Conservation (phyloP, 2,797 vertebrate genomes). For the Sebastes diploproa region DNA sequence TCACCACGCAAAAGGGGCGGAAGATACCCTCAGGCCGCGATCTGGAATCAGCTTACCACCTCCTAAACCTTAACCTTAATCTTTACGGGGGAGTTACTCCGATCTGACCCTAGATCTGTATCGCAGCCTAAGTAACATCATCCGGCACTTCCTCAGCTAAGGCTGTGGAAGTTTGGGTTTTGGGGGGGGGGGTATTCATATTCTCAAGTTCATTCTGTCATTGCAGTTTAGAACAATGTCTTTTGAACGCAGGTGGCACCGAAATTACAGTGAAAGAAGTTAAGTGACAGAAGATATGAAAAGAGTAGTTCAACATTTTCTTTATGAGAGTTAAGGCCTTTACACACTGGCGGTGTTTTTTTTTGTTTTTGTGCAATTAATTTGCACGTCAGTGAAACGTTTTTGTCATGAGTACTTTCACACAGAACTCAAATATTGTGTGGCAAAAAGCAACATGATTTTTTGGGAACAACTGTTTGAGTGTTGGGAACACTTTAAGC, state of each 20-base stretch:
- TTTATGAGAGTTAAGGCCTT: not conserved
- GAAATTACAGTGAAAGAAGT: not conserved
- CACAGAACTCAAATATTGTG: too few species aligned
- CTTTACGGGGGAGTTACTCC: slow-evolving; percentile 34
- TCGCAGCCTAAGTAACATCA: slow-evolving; percentile 19
- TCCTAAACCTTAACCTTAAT: slow-evolving; percentile 67
- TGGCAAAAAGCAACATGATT: too few species aligned
- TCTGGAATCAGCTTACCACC: slow-evolving; percentile 60
- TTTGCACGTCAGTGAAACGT: too few species aligned
- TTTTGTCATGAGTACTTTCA: too few species aligned
- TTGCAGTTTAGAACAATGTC: not conserved
- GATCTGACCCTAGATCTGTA: slow-evolving; percentile 59
- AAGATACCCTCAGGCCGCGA: slow-evolving; percentile 47
- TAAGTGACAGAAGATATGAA: not conserved
- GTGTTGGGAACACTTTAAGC: too few species aligned
- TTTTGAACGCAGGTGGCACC: not conserved
- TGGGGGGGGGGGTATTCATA: not conserved
- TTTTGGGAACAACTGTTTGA: too few species aligned
- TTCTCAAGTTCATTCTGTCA: not conserved
- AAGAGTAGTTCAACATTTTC: not conserved
- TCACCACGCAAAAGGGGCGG: slow-evolving; percentile 50
- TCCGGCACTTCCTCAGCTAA: not conserved
- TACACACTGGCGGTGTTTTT: too few species aligned
- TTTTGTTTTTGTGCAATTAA: too few species aligned
- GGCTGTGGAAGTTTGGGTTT: not conserved